Conservation (phyloP, 2,888 invertebrate genomes). For the Gordius sp. region DNA sequence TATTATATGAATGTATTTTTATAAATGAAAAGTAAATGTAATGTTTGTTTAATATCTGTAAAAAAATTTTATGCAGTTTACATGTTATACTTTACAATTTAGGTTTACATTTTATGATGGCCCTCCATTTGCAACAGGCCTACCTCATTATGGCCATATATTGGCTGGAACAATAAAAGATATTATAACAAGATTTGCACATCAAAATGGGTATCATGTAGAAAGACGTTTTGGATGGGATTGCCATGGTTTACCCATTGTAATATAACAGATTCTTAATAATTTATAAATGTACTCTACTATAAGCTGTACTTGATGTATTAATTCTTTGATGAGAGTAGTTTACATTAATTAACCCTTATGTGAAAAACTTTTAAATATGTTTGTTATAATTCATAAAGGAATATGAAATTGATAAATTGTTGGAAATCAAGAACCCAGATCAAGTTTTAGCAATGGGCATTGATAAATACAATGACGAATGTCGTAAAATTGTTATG, state of each 20-base stretch:
- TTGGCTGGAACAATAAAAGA: constrained; percentile 94
- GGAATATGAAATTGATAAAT: constrained; percentile 42
- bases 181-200: constrained; percentile 79
- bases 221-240: constrained; percentile 89
- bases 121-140: constrained; percentile 91
- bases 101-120: constrained; percentile 86
- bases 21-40: constrained; percentile 17
- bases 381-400: constrained; percentile 19
- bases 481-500: constrained; percentile 87
- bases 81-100: too few species aligned
- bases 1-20: constrained; percentile 16
- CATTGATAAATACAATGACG: constrained; percentile 69
- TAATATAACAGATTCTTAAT: constrained; percentile 22
- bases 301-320: background rate
- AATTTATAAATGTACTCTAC: background rate
- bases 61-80: constrained; percentile 14
- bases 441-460: constrained; percentile 89
- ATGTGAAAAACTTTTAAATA: background rate
- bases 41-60: background rate
- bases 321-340: background rate
- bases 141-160: constrained; percentile 96
- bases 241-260: constrained; percentile 82
- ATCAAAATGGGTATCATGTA: constrained; percentile 58
- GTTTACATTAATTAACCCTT: background rate
- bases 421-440: constrained; percentile 65